Evolutionary conservation across 1,140 invertebrate species (phyloP), one percentile per base, ranked within the genome.

Genomic region (Thalassaphorura encarpata): DNA sequence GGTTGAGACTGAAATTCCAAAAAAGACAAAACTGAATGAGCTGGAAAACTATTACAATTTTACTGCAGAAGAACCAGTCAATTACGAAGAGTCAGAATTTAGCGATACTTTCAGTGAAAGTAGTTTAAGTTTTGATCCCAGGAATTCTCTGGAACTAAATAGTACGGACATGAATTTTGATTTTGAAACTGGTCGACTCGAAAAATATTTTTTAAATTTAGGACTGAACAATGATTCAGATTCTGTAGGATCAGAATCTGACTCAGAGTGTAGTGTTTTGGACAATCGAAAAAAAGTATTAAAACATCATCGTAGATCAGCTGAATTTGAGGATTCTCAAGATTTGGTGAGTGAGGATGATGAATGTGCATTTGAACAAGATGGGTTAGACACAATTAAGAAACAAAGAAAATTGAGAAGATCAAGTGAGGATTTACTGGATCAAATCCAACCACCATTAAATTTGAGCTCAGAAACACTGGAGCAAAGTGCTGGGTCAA

Each of bases 1-100:
- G 82, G 61, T 60, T 45, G 68, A 68, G 41, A 71, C 80, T 82
- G 42, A 85, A 85, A 66, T 76, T 75, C 40, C 53, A 16, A 11
- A 54, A 28, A 43, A 51, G 28, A 27, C 3, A 48, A 42, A 15
- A 56, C 23, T 27, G 39, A 53, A 88, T 0, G 86, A 90, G 65
- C 68, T 94, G 52, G 89, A 93, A 69, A 90, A 90, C 69, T 93
- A 94, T 69, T 94, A 91, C 72, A 89, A 87, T 69, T 90, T 85
- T 64, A 85, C 24, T 24, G 28, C 46, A 39, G 26, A 60, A 56
- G 8, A 11, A 5, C 6, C 48, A 21, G 19, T 39, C 28, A 67
- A 56, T 28, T 69, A 72, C 43, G 69, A 71, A 60, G 69, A 71
- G 46, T 70, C 70, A 27, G 71, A 73, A 55, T 70, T 67, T 52